Base-by-base conservation (phyloP, 1,140 invertebrate species). In the Lepidotrigona ventralis region DNA sequence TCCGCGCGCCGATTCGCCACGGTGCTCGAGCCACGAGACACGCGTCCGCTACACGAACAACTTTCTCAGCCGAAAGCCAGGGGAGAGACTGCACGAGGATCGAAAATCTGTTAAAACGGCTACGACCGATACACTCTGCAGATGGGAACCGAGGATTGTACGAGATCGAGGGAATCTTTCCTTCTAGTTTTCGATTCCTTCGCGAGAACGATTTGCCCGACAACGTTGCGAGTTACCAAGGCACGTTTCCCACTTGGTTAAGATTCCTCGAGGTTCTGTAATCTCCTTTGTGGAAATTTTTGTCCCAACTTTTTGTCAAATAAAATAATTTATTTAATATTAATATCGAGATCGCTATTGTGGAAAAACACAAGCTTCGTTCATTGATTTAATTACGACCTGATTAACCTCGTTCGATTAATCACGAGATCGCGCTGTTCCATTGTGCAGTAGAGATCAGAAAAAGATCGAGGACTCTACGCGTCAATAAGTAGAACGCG, bases 1-100 rank as follows among this genome's bases (percentile, higher is more conserved):
- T n/a, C 58, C 68, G 60, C 85, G 80, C 83, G 74, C 21, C 23
- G 73, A 90, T 90, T 89, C 88, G 86, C 39, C 72, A 90, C 68
- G 85, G 69, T 83, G 26, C 77, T 90, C 87, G 73, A 84, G 26
- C 39, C 1, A 53, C 77, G 21, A 8, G 70, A 70, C 76, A 19
- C 58, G 79, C 46, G 69, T 53, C 26, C 11, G 21, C 17, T 26
- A 23, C 6, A 33, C 4, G 58, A 5, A 17, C 21, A 29, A 46
- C 21, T 56, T 64, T 39, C 58, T 2, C 8, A 39, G 8, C 21
- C 4, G 46, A 69, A 53, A 69, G 53, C n/a, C 0, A 9, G 23
- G 69, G 9, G 17, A 2, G 46, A 5, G 63, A 21, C 26, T 26
- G 39, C 39, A 26, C n/a, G n/a, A 26, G 60, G 60, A 64, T n/a